Percentiles rank a stretch among this genome's conserved stretches.
These are phyloP conservation scores for Dryas iulia DNA, from an alignment of 1,140 invertebrate genomes.

Conservation along the genomic window DNA sequence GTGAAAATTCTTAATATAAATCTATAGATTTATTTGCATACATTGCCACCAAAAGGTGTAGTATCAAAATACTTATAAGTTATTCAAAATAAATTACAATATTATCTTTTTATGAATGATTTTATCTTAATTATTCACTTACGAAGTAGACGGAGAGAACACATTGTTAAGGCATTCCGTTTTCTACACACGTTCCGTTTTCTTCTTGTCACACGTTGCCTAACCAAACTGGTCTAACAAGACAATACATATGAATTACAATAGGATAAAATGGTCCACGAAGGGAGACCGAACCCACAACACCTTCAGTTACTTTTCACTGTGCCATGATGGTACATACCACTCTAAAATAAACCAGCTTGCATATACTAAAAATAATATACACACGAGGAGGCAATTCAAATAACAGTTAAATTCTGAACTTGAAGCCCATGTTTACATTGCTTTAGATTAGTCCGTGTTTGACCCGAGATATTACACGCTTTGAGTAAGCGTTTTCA, in stretches of 20 bases:
- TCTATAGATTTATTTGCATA: not conserved
- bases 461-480: conserved; percentile 53
- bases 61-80: too few species aligned
- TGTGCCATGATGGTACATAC: not conserved
- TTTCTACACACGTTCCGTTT: too few species aligned
- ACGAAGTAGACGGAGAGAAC: too few species aligned
- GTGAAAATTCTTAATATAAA: not conserved
- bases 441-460: conserved; percentile 52
- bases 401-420: conserved; percentile 31
- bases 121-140: too few species aligned
- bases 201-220: too few species aligned
- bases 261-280: too few species aligned
- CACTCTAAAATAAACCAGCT: not conserved
- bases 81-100: too few species aligned
- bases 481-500: conserved; percentile 52
- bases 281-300: not conserved
- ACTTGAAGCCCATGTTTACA: conserved; percentile 45
- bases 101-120: too few species aligned
- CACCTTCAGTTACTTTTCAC: not conserved
- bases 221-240: too few species aligned
- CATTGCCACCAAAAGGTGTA: too few species aligned
- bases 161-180: too few species aligned
- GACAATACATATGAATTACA: too few species aligned
- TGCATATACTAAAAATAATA: conserved; percentile 19
- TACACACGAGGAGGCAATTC: conserved; percentile 15